Evolutionary conservation across 2,888 invertebrate species (phyloP).

Genomic region (Trichopria drosophilae): DNA sequence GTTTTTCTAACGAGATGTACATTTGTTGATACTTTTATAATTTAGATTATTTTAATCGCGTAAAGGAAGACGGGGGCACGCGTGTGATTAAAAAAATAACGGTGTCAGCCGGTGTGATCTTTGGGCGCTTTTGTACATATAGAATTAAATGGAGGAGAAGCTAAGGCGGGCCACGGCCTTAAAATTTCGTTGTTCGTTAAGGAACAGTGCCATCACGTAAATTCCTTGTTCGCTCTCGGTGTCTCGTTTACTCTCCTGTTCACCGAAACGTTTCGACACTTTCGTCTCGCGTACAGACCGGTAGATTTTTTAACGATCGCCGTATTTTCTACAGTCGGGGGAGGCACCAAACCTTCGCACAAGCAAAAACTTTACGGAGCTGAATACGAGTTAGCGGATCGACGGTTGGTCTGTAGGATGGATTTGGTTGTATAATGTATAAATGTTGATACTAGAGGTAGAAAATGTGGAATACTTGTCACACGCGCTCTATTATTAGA

Average conservation of each 20-base stretch:
- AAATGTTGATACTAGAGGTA: constrained; percentile 58
- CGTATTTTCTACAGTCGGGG: constrained; percentile 27
- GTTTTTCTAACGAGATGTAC: constrained; percentile 42
- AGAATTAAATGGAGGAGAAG: constrained; percentile 22
- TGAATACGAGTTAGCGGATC: too few relatives aligned
- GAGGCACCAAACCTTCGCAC: too few relatives aligned
- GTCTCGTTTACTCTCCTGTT: constrained; percentile 15
- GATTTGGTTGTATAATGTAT: constrained; percentile 55
- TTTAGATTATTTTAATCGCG: constrained; percentile 43
- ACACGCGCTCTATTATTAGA: too few relatives aligned
- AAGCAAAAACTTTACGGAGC: too few relatives aligned
- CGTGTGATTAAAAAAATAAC: constrained; percentile 11
- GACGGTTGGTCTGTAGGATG: too few relatives aligned
- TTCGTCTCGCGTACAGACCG: constrained; percentile 25
- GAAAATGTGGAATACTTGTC: constrained; percentile 53
- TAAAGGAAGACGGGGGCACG: too few relatives aligned
- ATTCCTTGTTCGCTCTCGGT: constrained; percentile 23
- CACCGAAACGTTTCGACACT: constrained; percentile 2
- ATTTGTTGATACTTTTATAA: constrained; percentile 57
- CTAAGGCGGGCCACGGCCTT: constrained; percentile 25
- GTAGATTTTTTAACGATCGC: constrained; percentile 26
- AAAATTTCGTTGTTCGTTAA: constrained; percentile 24
- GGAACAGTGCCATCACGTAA: constrained; percentile 33
- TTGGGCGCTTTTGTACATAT: constrained; percentile 33
- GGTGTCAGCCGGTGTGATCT: constrained; percentile 11